Evolutionary conservation across 2,113 vertebrate species (phyloP).

Genomic region (Lophotis ruficrista): DNA sequence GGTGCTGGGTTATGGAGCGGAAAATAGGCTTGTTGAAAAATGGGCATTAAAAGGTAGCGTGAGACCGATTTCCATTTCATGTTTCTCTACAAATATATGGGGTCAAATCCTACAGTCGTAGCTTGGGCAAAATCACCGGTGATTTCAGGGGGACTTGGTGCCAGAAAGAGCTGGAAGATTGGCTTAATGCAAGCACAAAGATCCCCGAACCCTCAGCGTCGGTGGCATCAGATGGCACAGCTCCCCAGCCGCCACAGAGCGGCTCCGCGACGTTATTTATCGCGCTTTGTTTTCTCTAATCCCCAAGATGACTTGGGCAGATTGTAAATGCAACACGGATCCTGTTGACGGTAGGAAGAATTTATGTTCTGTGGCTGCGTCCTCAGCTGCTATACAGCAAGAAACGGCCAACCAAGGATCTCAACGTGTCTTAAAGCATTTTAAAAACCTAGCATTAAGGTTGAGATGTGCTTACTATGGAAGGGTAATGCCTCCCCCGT

Average conservation of each 20-base stretch:
- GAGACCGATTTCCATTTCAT: background rate
- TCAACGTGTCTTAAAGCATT: background rate
- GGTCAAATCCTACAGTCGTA: background rate
- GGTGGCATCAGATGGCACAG: background rate
- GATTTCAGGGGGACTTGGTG: background rate
- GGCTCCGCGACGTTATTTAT: fast-evolving
- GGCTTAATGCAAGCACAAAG: background rate
- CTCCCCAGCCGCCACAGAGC: fast-evolving
- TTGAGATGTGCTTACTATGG: background rate
- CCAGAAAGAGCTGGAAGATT: background rate
- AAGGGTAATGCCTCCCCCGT: background rate
- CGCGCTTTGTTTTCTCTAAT: background rate
- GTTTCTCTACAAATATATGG: background rate
- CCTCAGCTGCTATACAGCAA: background rate
- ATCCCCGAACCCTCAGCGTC: fast-evolving
- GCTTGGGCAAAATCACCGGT: background rate
- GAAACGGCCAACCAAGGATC: background rate
- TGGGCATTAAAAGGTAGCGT: background rate
- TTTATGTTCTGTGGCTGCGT: background rate
- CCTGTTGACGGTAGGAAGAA: background rate
- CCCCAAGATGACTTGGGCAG: background rate
- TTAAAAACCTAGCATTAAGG: background rate
- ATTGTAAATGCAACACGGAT: background rate
- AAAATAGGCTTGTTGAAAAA: background rate
- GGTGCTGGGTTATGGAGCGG: background rate